A percentile compares a stretch with the other conserved stretches of the same genome.
Evolutionary conservation across 2,113 vertebrate species (phyloP).

Genomic region (Genyomyrus donnyi): DNA sequence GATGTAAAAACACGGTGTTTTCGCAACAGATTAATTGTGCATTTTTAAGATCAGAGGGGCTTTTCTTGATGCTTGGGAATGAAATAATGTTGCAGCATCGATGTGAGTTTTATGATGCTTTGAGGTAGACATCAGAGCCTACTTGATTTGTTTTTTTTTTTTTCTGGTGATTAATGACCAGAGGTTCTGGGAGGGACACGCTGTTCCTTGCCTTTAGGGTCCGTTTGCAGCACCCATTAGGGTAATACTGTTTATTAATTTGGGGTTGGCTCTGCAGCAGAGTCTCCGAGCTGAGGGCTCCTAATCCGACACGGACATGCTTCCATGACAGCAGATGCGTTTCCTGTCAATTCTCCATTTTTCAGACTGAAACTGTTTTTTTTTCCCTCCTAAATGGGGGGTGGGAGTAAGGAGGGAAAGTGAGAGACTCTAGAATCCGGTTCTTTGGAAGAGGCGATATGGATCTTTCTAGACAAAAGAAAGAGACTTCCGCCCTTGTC

Average conservation of each 20-base stretch:
- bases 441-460: neutral
- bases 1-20: neutral
- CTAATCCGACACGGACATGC: conserved; percentile 1
- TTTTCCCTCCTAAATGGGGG: neutral
- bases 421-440: neutral
- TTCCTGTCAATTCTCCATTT: neutral
- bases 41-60: neutral
- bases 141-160: neutral
- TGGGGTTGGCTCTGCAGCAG: neutral
- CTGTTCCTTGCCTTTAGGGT: neutral
- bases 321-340: neutral
- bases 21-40: neutral
- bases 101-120: neutral
- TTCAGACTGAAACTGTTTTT: neutral
- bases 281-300: neutral
- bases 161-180: neutral
- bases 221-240: neutral
- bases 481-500: neutral
- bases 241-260: neutral
- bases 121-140: neutral
- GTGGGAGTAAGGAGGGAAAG: neutral
- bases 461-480: neutral
- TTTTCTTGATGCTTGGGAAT: neutral
- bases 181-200: neutral
- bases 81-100: neutral